phyloP scores from a whole-genome alignment of 1,140 invertebrate genomes.

The Rhopalosiphum maidis region DNA sequence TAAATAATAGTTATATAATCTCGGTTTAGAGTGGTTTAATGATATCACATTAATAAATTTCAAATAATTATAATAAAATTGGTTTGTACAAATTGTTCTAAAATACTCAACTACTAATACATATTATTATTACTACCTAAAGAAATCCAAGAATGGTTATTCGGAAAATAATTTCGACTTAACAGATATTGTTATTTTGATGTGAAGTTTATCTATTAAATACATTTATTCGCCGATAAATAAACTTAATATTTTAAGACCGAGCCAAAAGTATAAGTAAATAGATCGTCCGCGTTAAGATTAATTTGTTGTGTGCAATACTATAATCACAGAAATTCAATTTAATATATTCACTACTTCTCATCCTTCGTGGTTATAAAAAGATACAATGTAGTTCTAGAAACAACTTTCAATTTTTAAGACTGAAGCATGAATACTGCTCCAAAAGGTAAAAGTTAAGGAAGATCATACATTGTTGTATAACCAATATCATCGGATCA shows the following conservation, averaged over 20 bases:
- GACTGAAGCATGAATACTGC: too few species aligned
- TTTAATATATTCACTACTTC: too few species aligned
- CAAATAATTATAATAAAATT: not conserved
- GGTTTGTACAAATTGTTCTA: not conserved
- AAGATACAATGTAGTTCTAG: too few species aligned
- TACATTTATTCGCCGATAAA: not conserved
- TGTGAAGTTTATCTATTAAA: not conserved
- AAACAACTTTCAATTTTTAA: too few species aligned
- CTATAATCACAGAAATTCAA: not conserved
- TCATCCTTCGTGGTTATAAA: too few species aligned
- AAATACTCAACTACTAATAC: not conserved
- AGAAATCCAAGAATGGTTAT: not conserved
- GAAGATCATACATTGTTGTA: too few species aligned
- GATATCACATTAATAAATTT: too few species aligned
- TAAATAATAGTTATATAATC: too few species aligned
- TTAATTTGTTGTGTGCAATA: not conserved
- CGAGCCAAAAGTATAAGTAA: not conserved
- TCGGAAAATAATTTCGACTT: not conserved
- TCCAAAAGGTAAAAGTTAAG: too few species aligned
- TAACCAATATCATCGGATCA: too few species aligned
- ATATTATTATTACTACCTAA: not conserved
- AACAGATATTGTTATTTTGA: not conserved
- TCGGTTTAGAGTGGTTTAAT: too few species aligned
- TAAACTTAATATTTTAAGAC: not conserved
- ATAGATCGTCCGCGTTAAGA: not conserved